Percentiles rank a stretch among this genome's conserved stretches.
phyloP scores from a whole-genome alignment of 2,797 vertebrate species.

The Clarias platycephalus region DNA sequence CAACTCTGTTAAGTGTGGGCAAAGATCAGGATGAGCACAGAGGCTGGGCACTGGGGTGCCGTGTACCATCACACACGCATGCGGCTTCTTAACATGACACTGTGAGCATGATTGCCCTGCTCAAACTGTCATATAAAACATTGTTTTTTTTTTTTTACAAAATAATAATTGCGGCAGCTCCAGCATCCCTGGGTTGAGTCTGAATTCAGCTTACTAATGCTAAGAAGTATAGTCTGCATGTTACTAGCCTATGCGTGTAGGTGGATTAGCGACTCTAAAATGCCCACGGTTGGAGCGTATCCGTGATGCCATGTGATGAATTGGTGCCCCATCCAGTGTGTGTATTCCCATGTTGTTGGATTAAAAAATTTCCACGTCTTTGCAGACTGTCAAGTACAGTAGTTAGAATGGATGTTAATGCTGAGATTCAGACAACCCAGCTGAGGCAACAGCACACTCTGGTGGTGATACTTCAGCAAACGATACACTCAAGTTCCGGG shows the following conservation, averaged over 20 bases:
- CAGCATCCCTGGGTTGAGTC: not conserved
- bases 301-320: not conserved
- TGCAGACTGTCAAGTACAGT: not conserved
- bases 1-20: not conserved
- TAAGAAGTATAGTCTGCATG: no score
- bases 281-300: not conserved
- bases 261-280: not conserved
- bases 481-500: not conserved
- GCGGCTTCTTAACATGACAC: not conserved
- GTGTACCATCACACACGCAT: constrained; percentile 32
- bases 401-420: not conserved
- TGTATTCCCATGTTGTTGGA: not conserved
- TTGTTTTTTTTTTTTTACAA: not conserved
- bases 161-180: not conserved
- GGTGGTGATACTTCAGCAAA: not conserved
- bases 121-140: not conserved
- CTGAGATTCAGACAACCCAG: not conserved
- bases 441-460: constrained; percentile 34
- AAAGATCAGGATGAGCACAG: constrained; percentile 11
- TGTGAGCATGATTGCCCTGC: not conserved
- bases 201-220: not conserved
- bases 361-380: not conserved
- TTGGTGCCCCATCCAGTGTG: not conserved
- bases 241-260: not conserved
- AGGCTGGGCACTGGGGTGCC: constrained; percentile 1